phyloP scores from a whole-genome alignment of 2,888 invertebrate species.

The Steromphala cineraria region DNA sequence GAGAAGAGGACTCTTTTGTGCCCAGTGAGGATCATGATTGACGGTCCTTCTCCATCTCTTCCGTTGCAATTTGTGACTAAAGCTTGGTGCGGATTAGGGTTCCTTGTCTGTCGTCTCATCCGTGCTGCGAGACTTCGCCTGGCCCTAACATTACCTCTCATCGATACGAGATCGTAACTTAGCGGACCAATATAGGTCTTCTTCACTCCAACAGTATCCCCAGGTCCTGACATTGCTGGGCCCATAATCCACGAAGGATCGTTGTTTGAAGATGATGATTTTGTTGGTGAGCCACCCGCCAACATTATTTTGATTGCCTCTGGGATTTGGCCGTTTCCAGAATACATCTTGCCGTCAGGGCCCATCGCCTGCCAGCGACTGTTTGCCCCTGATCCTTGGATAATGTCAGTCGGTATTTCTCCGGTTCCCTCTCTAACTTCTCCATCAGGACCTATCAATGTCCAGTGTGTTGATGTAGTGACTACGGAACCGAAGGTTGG shows the following conservation, averaged over 20 bases:
- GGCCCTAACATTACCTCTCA: neutral
- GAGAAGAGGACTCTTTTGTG: conserved; percentile 48
- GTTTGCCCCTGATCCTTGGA: neutral
- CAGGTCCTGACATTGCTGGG: neutral
- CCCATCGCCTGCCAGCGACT: neutral
- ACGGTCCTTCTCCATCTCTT: conserved; percentile 44
- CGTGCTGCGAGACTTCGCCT: neutral
- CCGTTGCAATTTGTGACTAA: conserved; percentile 57
- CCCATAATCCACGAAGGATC: neutral
- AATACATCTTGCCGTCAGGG: neutral
- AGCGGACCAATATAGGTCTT: conserved; percentile 20
- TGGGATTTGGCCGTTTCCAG: neutral
- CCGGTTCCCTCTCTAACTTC: conserved; percentile 33
- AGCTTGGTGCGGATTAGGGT: conserved; percentile 32
- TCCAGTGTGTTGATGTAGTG: conserved; percentile 23
- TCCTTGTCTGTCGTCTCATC: neutral
- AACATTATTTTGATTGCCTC: neutral
- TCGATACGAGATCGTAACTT: conserved; percentile 15
- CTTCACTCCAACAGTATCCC: conserved; percentile 6
- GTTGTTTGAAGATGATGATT: neutral
- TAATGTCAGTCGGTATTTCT: conserved; percentile 28
- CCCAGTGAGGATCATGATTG: conserved; percentile 54
- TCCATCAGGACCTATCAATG: conserved; percentile 34
- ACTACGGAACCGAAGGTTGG: neutral
- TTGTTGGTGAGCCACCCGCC: neutral